Evolutionary conservation across 1,140 invertebrate genomes (phyloP), one percentile per base, ranked within the genome.

Genomic region (Leptinotarsa defecta): DNA sequence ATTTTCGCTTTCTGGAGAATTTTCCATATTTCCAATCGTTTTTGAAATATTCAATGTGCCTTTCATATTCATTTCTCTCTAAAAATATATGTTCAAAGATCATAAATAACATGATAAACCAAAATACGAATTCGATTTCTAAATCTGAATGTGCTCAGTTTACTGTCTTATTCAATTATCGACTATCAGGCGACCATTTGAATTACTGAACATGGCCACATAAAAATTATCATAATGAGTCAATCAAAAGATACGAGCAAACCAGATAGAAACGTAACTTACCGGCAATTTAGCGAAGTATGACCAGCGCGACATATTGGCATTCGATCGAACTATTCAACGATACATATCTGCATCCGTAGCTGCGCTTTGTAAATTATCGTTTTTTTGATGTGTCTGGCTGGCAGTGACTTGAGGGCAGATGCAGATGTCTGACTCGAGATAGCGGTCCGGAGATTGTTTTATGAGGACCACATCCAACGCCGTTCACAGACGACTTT

Each of bases 401-500:
- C 68, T 73, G 64, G 63, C 71, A 68, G 57, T 52, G 76, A 71
- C 34, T 73, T 71, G 52, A 49, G 73, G 62, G 63, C 64, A 64
- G 68, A 77, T 77, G 76, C 76, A 76, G 75, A 76, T 76, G 71
- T 68, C 73, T 74, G 73, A 57, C 73, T 68, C 63, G 48, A 77
- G 76, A 77, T 77, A 77, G 76, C 76, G 74, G 78, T 76, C 70
- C 74, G 72, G 22, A 62, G 74, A 79, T 77, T 79, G 78, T 81
- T 81, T 81, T 81, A 81, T 79, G 80, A 79, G 78, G 80, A 79
- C 80, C 80, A 78, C 78, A 81, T 77, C 78, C 75, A 78, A 74
- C 75, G 80, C 78, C 73, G 74, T 72, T 74, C 74, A 76, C 74
- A 75, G 76, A 78, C 80, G 48, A 76, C 78, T 81, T 81, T 81